These are phyloP conservation scores for Scortum barcoo DNA, from an alignment of 2,113 vertebrate genomes.

Conservation along the genomic window DNA sequence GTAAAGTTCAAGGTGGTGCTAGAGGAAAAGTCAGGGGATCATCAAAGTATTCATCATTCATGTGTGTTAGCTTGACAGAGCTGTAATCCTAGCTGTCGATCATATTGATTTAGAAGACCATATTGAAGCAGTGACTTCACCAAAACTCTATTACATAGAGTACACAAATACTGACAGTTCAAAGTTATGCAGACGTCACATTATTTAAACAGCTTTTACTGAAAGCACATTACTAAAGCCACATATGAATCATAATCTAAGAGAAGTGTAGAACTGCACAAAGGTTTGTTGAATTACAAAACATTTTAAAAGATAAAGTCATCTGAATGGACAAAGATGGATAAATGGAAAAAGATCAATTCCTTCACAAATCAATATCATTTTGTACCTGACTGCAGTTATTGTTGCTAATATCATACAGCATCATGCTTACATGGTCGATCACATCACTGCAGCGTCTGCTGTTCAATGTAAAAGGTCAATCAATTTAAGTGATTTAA, in stretches of 20 bases:
- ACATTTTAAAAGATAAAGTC: not conserved
- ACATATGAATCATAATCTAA: slow-evolving; percentile 20
- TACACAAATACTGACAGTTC: slow-evolving; percentile 43
- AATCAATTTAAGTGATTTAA: not conserved
- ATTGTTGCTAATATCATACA: not conserved
- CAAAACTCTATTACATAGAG: slow-evolving; percentile 49
- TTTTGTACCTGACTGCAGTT: not conserved
- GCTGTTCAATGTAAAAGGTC: not conserved
- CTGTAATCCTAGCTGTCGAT: not conserved
- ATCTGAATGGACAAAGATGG: not conserved
- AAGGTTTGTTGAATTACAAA: not conserved
- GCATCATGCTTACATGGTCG: not conserved
- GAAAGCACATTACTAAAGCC: slow-evolving; percentile 14
- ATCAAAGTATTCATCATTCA: not conserved
- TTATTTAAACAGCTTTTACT: slow-evolving; percentile 50
- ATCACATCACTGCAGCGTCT: not conserved
- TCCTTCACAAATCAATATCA: not conserved
- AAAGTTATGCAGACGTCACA: slow-evolving; percentile 15
- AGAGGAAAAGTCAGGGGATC: not conserved
- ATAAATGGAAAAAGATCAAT: not conserved
- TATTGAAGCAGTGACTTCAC: slow-evolving; percentile 36
- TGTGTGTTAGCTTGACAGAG: not conserved
- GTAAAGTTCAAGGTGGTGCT: not conserved
- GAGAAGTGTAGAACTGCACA: not conserved
- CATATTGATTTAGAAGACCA: slow-evolving; percentile 23